A percentile compares a stretch with the other conserved stretches of the same genome.
phyloP scores from a whole-genome alignment of 2,888 invertebrate genomes.

The Onthophagus sagittarius region DNA sequence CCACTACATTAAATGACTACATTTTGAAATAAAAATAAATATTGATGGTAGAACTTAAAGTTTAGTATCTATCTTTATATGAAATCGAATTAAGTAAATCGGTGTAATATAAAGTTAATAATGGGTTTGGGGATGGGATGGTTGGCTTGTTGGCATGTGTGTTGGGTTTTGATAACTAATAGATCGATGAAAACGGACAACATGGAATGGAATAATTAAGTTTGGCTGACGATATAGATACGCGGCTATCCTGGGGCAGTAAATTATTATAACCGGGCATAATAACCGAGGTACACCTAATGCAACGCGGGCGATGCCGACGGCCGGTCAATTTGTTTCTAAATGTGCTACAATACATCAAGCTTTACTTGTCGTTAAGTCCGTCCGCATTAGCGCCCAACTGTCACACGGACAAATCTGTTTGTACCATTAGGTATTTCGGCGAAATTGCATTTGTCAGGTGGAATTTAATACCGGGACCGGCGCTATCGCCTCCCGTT shows the following conservation, averaged over 20 bases:
- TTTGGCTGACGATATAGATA: slow-evolving; percentile 15
- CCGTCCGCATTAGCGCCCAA: slow-evolving; percentile 44
- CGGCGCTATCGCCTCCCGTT: background rate
- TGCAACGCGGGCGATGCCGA: slow-evolving; percentile 31
- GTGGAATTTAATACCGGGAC: slow-evolving; percentile 42
- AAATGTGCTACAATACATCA: slow-evolving; percentile 45
- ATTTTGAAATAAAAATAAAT: too few relatives aligned
- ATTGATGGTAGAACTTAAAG: too few relatives aligned
- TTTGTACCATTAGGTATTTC: slow-evolving; percentile 47
- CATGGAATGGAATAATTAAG: slow-evolving; percentile 24
- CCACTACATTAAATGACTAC: too few relatives aligned
- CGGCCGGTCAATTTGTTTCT: slow-evolving; percentile 40
- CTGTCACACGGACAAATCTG: slow-evolving; percentile 47
- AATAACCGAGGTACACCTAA: slow-evolving; percentile 32
- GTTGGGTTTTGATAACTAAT: background rate
- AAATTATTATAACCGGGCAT: slow-evolving; percentile 25
- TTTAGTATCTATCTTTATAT: too few relatives aligned
- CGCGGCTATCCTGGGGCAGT: slow-evolving; percentile 19
- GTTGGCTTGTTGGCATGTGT: background rate
- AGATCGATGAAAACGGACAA: slow-evolving; percentile 11
- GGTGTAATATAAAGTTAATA: too few relatives aligned
- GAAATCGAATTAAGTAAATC: too few relatives aligned
- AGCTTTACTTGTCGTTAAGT: slow-evolving; percentile 46
- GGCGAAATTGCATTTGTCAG: slow-evolving; percentile 47
- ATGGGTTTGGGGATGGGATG: background rate